Evolutionary conservation across 2,797 vertebrate genomes (phyloP), one percentile per base, ranked within the genome.

Genomic region (Gadopsis marmoratus): DNA sequence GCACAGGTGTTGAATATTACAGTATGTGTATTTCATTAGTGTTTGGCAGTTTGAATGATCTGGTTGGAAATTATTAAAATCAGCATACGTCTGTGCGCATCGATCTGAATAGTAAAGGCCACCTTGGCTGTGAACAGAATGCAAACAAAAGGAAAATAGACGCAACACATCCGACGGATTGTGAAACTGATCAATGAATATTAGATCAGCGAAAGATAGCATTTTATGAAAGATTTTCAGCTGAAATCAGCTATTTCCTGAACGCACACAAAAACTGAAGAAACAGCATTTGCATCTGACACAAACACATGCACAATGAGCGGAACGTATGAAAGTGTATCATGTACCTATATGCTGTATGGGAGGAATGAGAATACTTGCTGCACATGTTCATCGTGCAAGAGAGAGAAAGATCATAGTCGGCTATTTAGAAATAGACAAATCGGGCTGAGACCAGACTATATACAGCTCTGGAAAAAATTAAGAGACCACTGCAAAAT

Each of bases 1-100:
- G 83, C 71, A 79, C 92, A 93, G 89, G 90, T 92, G 91, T 85
- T 92, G 95, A 95, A 94, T 95, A 93, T 92, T 90, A 93, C 88
- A 93, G 80, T 82, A 88, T 89, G 88, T 85, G 86, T 90, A 85
- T 94, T 92, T 94, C 86, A 93, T 94, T 94, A 94, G 88, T 14
- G 65, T 76, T 31, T 71, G 84, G 85, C 87, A 83, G 85, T 76
- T 88, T 91, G 88, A 93, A 87, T 68, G 88, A 91, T 91, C 87
- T 74, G 83, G 66, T 53, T 17, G 76, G 71, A 88, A 91, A 87
- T 90, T 90, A 90, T 91, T 89, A 81, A 92, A 92, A 90, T 79
- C 78, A 78, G 86, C 65, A 35, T 21, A 54, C 37, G 70, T 70
- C 79, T 53, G 60, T 35, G 62, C 39, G 78, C 84, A 58, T 85